These are phyloP conservation scores for Cataglyphis altisquamis DNA, from an alignment of 2,888 invertebrate genomes.

Conservation along the genomic window DNA sequence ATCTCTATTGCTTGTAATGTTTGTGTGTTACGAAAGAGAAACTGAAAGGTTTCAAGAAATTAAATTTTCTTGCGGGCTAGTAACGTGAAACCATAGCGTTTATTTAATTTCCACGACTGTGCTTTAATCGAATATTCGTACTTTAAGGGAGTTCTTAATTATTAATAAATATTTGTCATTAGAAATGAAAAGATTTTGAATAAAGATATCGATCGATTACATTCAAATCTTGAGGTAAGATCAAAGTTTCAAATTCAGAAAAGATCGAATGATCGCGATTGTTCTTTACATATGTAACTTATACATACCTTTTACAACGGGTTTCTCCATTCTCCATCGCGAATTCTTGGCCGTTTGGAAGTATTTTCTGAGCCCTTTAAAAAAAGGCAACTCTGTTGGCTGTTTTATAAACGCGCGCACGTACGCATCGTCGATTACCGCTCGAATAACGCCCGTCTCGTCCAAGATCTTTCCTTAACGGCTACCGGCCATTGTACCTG, in stretches of 20 bases:
- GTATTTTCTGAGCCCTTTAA: conserved; percentile 18
- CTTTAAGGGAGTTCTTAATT: neutral
- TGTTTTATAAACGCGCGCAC: conserved; percentile 47
- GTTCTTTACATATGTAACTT: neutral
- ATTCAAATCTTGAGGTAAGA: neutral
- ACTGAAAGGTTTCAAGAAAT: conserved; percentile 9
- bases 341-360: neutral
- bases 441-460: conserved; percentile 42
- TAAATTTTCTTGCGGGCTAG: conserved; percentile 18
- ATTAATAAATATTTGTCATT: neutral
- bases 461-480: conserved; percentile 48
- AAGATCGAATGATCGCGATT: conserved; percentile 2
- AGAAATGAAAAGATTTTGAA: conserved; percentile 11
- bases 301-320: conserved; percentile 8
- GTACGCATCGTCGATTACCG: conserved; percentile 55
- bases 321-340: conserved; percentile 3
- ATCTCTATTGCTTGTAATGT: neutral
- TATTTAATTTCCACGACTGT: neutral
- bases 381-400: conserved; percentile 6
- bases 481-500: conserved; percentile 65
- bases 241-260: neutral
- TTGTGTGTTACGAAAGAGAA: conserved; percentile 35
- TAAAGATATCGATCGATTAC: conserved; percentile 17
- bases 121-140: conserved; percentile 4
- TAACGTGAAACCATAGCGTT: neutral